Percentiles rank a stretch among this genome's conserved stretches.
Conservation (phyloP, 2,888 invertebrate genomes). For the Halictus ligatus region DNA sequence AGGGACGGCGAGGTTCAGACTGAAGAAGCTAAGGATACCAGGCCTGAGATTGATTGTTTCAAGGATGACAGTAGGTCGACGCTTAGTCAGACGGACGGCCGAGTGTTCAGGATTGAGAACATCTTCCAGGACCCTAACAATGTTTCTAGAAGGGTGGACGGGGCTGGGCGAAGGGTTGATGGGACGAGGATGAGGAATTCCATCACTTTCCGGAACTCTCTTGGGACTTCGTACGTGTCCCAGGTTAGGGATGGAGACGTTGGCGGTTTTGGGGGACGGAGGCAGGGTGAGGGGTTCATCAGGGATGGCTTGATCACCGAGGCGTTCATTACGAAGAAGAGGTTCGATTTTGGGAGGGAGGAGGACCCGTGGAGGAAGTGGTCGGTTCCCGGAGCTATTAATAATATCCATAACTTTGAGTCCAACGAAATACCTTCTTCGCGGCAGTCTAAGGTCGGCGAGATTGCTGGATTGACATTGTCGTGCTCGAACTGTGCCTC, state of each 20-base stretch:
- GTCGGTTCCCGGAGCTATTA: conserved; percentile 30
- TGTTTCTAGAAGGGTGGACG: conserved; percentile 53
- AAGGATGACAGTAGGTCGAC: conserved; percentile 63
- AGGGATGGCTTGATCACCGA: conserved; percentile 61
- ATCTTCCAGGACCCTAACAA: conserved; percentile 74
- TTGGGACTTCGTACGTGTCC: conserved; percentile 72
- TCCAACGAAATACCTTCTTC: not conserved
- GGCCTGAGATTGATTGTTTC: conserved; percentile 35
- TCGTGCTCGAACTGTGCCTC: not conserved
- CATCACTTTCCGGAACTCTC: conserved; percentile 74
- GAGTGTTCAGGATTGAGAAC: conserved; percentile 77
- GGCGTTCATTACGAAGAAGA: conserved; percentile 62
- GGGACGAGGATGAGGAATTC: conserved; percentile 65
- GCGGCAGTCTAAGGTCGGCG: not conserved
- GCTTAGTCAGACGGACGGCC: conserved; percentile 71
- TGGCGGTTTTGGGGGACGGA: not conserved
- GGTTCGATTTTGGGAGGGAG: conserved; percentile 21
- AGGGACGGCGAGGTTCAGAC: conserved; percentile 75
- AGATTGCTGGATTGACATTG: not conserved
- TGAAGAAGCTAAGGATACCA: conserved; percentile 30
- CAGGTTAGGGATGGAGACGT: conserved; percentile 65
- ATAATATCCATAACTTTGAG: not conserved
- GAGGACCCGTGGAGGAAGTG: conserved; percentile 52
- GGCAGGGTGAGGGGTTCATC: conserved; percentile 38
- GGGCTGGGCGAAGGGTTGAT: conserved; percentile 48